phyloP scores from a whole-genome alignment of 2,797 vertebrate species.

The Urophycis tenuis region DNA sequence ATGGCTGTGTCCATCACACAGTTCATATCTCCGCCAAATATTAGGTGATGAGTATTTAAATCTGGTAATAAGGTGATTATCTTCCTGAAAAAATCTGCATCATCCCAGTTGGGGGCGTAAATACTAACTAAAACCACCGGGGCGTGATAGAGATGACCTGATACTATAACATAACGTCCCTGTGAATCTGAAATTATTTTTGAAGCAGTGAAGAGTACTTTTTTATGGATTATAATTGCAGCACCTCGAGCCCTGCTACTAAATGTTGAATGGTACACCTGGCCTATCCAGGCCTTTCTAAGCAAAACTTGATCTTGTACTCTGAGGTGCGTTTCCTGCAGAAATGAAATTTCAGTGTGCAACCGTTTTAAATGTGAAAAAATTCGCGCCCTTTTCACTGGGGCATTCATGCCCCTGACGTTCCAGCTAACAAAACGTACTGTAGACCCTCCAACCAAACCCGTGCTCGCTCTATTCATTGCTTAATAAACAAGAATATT shows the following conservation, averaged over 20 bases:
- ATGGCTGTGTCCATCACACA: neutral
- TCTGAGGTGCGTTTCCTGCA: neutral
- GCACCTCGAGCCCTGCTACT: neutral
- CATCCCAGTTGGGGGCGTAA: slow-evolving; percentile 6
- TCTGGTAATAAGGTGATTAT: neutral
- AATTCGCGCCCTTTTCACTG: no score
- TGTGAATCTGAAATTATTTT: neutral
- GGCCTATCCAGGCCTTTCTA: neutral
- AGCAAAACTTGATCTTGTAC: neutral
- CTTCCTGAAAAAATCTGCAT: neutral
- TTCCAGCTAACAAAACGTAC: no score
- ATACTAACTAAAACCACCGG: neutral
- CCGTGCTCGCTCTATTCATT: no score
- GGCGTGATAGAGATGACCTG: no score
- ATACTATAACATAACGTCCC: no score
- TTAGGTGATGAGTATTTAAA: neutral
- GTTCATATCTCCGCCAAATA: slow-evolving; percentile 3
- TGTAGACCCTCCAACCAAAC: no score
- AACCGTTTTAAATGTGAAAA: no score
- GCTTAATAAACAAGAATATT: no score
- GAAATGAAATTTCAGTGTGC: neutral
- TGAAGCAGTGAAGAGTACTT: neutral
- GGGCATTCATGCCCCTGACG: no score
- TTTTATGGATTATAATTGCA: slow-evolving; percentile 1
- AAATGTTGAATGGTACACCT: neutral